Conservation (phyloP, 2,888 invertebrate species). For the Atrina japonica region DNA sequence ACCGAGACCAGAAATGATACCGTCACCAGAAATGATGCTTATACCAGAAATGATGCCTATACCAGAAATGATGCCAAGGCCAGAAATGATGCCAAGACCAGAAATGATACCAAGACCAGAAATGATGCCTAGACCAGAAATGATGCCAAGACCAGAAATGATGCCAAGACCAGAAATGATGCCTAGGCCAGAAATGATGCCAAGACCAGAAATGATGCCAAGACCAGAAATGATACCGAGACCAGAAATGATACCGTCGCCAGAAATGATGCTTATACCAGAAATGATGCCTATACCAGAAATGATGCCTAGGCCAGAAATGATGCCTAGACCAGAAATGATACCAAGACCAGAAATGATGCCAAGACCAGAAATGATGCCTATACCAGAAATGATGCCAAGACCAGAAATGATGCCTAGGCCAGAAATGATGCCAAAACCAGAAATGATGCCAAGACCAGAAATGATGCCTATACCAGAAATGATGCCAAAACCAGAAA, state of each 20-base stretch:
- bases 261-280: conserved; percentile 1
- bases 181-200: background rate
- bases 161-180: background rate
- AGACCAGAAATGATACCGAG: background rate
- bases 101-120: background rate
- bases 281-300: background rate
- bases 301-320: too few relatives aligned
- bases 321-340: background rate
- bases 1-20: background rate
- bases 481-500: too few relatives aligned
- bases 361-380: background rate
- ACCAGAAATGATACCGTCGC: background rate
- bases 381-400: background rate
- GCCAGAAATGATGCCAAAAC: background rate
- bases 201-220: background rate
- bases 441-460: conserved; percentile 2
- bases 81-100: background rate
- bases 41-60: background rate
- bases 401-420: background rate
- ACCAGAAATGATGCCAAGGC: background rate
- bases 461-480: background rate
- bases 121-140: background rate
- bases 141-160: too few relatives aligned
- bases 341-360: background rate
- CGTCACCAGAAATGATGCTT: background rate